Base-by-base conservation (phyloP, 2,797 vertebrate genomes). In the Liparis tanakae region DNA sequence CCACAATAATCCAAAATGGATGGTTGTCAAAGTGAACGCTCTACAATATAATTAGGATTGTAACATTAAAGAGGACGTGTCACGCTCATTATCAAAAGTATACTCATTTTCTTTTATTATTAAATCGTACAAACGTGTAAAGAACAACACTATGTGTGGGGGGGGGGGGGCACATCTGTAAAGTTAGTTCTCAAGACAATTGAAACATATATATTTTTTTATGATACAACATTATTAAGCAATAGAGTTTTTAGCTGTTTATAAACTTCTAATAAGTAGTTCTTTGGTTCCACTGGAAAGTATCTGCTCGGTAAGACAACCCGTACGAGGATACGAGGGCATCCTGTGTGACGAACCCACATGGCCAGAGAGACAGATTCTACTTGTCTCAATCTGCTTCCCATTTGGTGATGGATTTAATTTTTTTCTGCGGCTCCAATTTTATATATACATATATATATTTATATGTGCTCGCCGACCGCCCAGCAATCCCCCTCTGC, bases 401-500 rank as follows among this genome's bases (percentile, higher is more conserved):
- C 67, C 75, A 39, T 72, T 85, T 80, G 39, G 39, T 75, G 43
- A 76, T 57, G 43, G 55, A 22, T 64, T 61, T 72, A 2, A 30
- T 78, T 67, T 74, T 78, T 62, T 73, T 48, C 65, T 54, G 64
- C 73, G 70, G 79, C 75, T 63, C 72, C 67, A 65, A 30, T 61
- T 86, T 22, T 25, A 30, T 30, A 30, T 30, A 30, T 30, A 30
- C 4, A 30, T 30, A 30, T 30, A 30, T 30, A 30, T 30, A 30
- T 30, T 2, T 30, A 30, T 22, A 22, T 53, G 71, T 7, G 53
- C 57, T 77, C 10, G 10, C 80, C 56, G 78, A 78, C 66, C 82
- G 80, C 62, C 85, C 58, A 82, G 79, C 76, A 64, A 63, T 77
- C 84, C 81, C 81, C 74, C 51, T 85, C 54, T 85, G 74, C 68